Evolutionary conservation across 1,140 invertebrate genomes (phyloP).

Genomic region (Zaprionus lachaisei): DNA sequence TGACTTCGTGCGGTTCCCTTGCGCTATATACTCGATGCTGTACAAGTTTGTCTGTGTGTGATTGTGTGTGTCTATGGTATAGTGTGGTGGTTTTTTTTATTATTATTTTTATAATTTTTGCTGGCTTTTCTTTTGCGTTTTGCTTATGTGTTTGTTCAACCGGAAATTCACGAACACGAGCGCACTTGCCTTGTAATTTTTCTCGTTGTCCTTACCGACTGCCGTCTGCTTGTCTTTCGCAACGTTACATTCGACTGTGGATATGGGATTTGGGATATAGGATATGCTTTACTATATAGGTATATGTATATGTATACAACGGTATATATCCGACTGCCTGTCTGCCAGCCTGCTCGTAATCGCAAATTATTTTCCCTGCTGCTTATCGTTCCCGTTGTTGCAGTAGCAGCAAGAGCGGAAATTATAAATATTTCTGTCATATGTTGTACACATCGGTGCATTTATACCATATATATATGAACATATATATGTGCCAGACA

Average conservation of each 20-base stretch:
- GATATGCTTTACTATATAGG: conserved; percentile 10
- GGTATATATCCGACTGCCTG: conserved; percentile 22
- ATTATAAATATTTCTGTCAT: conserved; percentile 80
- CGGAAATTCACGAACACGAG: conserved; percentile 83
- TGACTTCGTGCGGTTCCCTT: conserved; percentile 31
- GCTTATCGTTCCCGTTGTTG: conserved; percentile 39
- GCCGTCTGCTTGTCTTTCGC: conserved; percentile 65
- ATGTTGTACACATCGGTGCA: conserved; percentile 42
- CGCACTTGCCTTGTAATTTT: conserved; percentile 73
- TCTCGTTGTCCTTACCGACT: conserved; percentile 42
- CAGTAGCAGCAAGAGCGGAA: conserved; percentile 58
- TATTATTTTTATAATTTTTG: conserved; percentile 66
- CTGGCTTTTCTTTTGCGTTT: conserved; percentile 77
- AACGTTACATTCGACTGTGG: conserved; percentile 52
- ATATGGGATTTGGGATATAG: conserved; percentile 40
- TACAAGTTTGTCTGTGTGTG: conserved; percentile 12
- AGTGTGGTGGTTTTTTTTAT: conserved; percentile 44
- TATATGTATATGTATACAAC: background rate
- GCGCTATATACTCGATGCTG: conserved; percentile 34
- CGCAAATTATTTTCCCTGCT: conserved; percentile 72
- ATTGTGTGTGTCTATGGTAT: conserved; percentile 9
- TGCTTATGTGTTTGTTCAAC: conserved; percentile 84
- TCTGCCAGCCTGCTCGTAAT: conserved; percentile 52
- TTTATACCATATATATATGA: conserved; percentile 13
- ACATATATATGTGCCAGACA: conserved; percentile 34